phyloP scores from a whole-genome alignment of 1,140 invertebrate species.

The Bombus sibiricus region DNA sequence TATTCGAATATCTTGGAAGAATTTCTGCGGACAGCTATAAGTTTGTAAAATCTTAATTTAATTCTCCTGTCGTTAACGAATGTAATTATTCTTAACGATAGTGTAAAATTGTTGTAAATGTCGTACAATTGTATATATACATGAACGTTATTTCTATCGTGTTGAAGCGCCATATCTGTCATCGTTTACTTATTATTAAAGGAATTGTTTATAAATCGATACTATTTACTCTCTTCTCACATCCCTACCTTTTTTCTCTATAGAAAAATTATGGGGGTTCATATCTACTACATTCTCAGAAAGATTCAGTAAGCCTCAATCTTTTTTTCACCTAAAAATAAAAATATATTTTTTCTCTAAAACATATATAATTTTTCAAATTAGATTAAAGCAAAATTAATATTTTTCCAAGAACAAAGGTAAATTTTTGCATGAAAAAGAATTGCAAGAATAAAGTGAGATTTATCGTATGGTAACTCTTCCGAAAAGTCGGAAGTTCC shows the following conservation, averaged over 20 bases:
- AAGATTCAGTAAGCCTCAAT: neutral
- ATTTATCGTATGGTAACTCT: neutral
- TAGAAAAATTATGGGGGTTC: neutral
- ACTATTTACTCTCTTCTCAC: neutral
- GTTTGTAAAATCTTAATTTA: constrained; percentile 31
- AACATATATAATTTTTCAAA: neutral
- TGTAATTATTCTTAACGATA: constrained; percentile 14
- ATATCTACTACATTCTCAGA: neutral
- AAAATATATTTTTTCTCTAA: neutral
- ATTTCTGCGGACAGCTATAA: constrained; percentile 9
- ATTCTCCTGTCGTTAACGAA: constrained; percentile 6
- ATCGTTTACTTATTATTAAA: constrained; percentile 71
- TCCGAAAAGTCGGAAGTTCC: neutral
- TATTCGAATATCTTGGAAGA: constrained; percentile 30
- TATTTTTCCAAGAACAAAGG: neutral
- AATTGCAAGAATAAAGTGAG: neutral
- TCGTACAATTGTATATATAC: constrained; percentile 69
- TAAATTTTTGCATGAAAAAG: neutral
- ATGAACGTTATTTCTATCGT: constrained; percentile 69
- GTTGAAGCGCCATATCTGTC: constrained; percentile 66
- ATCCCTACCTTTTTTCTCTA: too few species aligned
- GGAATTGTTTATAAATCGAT: constrained; percentile 61
- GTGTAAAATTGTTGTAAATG: constrained; percentile 72
- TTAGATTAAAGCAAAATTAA: neutral
- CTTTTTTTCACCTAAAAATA: neutral